Evolutionary conservation across 2,797 vertebrate genomes (phyloP).

Genomic region (Scarus forsteni): DNA sequence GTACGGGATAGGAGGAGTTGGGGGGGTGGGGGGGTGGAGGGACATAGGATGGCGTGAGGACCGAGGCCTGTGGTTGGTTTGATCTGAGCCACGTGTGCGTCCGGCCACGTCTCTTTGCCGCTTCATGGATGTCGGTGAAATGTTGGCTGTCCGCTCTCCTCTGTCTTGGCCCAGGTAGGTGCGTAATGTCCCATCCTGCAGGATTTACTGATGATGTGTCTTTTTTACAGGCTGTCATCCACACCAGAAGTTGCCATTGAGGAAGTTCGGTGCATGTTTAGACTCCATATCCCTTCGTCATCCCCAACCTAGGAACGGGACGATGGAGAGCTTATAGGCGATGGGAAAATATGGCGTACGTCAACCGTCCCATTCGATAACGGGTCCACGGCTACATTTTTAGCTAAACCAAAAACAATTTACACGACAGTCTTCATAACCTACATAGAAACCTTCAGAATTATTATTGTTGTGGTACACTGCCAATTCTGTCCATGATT

Average conservation of each 20-base stretch:
- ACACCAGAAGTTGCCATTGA: slow-evolving; percentile 61
- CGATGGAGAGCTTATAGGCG: slow-evolving; percentile 55
- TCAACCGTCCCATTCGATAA: slow-evolving; percentile 30
- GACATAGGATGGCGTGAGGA: slow-evolving; percentile 82
- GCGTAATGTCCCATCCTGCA: slow-evolving; percentile 33
- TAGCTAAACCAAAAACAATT: slow-evolving; percentile 2
- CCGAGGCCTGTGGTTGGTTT: slow-evolving; percentile 82
- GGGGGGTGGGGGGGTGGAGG: slow-evolving; percentile 62
- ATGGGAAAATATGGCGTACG: slow-evolving; percentile 66
- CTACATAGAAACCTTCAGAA: slow-evolving; percentile 13
- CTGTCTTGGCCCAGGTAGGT: slow-evolving; percentile 76
- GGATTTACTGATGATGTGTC: slow-evolving; percentile 37
- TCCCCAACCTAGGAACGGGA: slow-evolving; percentile 52
- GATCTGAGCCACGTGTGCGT: slow-evolving; percentile 80
- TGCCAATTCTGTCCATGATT: not conserved
- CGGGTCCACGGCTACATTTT: not conserved
- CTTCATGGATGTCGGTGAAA: slow-evolving; percentile 69
- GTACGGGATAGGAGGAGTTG: slow-evolving; percentile 65
- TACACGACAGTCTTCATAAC: not conserved
- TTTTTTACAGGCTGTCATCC: slow-evolving; percentile 35
- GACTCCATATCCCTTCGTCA: slow-evolving; percentile 32
- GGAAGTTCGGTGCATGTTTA: slow-evolving; percentile 62
- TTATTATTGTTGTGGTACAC: slow-evolving; percentile 3
- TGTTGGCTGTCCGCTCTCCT: slow-evolving; percentile 51
- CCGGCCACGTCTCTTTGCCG: slow-evolving; percentile 69